Evolutionary conservation across 1,140 invertebrate genomes (phyloP).

Genomic region (Euura lappo): DNA sequence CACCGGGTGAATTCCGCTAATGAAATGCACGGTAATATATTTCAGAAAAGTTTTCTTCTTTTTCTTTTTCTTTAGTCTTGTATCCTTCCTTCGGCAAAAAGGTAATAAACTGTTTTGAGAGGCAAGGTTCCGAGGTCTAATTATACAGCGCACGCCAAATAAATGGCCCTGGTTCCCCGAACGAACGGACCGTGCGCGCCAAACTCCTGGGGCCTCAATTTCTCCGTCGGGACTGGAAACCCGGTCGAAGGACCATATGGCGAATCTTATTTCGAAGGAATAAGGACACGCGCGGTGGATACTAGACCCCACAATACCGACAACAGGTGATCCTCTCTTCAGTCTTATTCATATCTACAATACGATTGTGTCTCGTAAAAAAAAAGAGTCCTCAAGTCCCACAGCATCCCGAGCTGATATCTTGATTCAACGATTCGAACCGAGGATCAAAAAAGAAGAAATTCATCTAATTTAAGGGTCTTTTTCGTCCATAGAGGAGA

Average conservation of each 20-base stretch:
- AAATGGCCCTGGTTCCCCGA: conserved; percentile 39
- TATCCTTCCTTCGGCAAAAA: neutral
- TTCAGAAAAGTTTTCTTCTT: conserved; percentile 5
- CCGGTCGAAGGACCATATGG: conserved; percentile 44
- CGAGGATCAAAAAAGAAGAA: too few relatives aligned
- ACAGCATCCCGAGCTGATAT: too few relatives aligned
- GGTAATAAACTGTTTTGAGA: conserved; percentile 21
- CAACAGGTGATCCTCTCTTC: too few relatives aligned
- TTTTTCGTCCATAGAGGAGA: too few relatives aligned
- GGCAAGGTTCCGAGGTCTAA: conserved; percentile 39
- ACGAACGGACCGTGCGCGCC: conserved; percentile 36
- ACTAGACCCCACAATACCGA: conserved; percentile 14
- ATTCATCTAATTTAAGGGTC: too few relatives aligned
- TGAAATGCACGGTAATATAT: conserved; percentile 29
- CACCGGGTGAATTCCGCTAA: neutral
- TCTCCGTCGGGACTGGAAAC: conserved; percentile 22
- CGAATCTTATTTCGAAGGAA: conserved; percentile 45
- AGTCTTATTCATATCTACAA: too few relatives aligned
- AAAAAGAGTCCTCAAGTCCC: too few relatives aligned
- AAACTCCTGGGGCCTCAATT: conserved; percentile 33
- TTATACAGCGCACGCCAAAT: conserved; percentile 52
- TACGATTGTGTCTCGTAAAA: too few relatives aligned
- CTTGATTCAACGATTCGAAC: too few relatives aligned
- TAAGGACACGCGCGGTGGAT: conserved; percentile 24
- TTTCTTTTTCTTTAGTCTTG: too few relatives aligned